Percentiles rank a stretch among this genome's conserved stretches.
These are phyloP conservation scores for Sylvia atricapilla DNA, from an alignment of 2,113 vertebrate genomes.

Conservation along the genomic window DNA sequence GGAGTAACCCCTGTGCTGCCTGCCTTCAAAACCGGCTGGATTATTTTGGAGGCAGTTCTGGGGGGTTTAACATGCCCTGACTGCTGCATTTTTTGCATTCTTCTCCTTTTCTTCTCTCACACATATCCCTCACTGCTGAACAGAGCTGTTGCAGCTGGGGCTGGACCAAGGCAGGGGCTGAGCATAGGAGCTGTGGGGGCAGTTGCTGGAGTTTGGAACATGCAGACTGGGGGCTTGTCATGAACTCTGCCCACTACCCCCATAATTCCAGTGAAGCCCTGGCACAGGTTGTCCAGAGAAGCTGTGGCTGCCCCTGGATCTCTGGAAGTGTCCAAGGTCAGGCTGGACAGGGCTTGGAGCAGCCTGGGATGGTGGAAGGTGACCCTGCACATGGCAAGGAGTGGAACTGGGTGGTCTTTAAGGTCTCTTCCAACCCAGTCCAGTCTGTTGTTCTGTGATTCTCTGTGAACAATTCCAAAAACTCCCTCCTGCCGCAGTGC, in stretches of 20 bases:
- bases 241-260: neutral
- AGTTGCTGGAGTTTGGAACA: rapidly evolving
- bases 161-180: neutral
- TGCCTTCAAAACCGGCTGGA: neutral
- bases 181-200: rapidly evolving
- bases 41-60: neutral
- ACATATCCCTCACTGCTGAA: rapidly evolving
- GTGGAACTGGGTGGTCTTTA: rapidly evolving
- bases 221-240: neutral
- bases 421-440: neutral
- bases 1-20: neutral
- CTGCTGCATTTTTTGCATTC: neutral
- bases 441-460: neutral
- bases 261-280: neutral
- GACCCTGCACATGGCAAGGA: neutral
- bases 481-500: neutral
- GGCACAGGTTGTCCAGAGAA: neutral
- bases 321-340: neutral
- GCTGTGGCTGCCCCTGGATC: neutral
- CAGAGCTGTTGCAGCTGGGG: neutral
- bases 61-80: neutral
- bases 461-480: neutral
- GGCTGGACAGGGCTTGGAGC: rapidly evolving
- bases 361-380: rapidly evolving
- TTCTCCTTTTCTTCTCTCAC: neutral